Percentiles rank a stretch among this genome's conserved stretches.
Evolutionary conservation across 2,888 invertebrate species (phyloP).

Genomic region (Osmoderma eremita): DNA sequence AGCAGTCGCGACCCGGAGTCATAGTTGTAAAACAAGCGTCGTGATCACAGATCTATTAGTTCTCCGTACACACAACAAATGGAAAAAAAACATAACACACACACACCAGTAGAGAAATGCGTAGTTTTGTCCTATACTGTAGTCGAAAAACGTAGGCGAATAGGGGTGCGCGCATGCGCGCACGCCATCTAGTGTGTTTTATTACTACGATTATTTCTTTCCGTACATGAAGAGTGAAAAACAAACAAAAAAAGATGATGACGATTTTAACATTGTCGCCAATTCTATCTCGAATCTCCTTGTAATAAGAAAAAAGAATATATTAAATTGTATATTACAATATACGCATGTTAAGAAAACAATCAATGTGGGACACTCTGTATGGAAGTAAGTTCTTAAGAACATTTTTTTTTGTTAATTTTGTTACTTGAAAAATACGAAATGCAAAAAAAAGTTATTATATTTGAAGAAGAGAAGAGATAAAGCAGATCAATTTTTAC

Average conservation of each 20-base stretch:
- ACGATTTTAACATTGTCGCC: too few species aligned
- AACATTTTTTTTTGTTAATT: constrained; percentile 57
- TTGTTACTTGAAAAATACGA: constrained; percentile 61
- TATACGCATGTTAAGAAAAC: constrained; percentile 21
- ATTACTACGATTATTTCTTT: constrained; percentile 9
- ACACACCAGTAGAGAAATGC: constrained; percentile 18
- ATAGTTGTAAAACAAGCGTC: constrained; percentile 88
- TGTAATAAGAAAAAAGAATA: constrained; percentile 28
- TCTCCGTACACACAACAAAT: constrained; percentile 49
- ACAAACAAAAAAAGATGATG: constrained; percentile 20
- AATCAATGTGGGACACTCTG: constrained; percentile 22
- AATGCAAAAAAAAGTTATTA: constrained; percentile 33
- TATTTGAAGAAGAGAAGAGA: neutral
- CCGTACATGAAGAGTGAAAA: neutral
- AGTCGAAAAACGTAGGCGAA: constrained; percentile 46
- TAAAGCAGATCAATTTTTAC: constrained; percentile 5
- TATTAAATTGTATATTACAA: constrained; percentile 24
- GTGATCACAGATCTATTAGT: constrained; percentile 70
- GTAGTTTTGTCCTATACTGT: constrained; percentile 38
- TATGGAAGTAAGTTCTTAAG: constrained; percentile 45
- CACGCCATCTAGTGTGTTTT: constrained; percentile 43
- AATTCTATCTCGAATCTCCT: constrained; percentile 44
- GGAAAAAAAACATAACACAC: neutral
- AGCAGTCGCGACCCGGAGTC: constrained; percentile 85
- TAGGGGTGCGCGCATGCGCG: constrained; percentile 44